These are phyloP conservation scores for Muscidifurax raptorellus DNA, from an alignment of 1,140 invertebrate species.

Conservation along the genomic window DNA sequence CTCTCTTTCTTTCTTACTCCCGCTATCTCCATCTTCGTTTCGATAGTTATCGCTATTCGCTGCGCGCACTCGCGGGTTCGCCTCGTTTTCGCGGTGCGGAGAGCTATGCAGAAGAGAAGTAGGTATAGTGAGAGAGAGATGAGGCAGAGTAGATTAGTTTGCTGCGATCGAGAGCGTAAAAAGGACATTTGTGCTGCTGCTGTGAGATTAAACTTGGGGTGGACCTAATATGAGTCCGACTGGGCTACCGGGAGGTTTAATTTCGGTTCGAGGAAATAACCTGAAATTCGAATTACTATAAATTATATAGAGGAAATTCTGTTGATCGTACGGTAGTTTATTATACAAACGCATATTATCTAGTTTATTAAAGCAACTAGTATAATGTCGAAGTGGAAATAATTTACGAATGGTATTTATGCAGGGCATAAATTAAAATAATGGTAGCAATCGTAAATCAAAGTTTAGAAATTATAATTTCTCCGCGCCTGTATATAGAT, in stretches of 20 bases:
- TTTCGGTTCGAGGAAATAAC: not conserved
- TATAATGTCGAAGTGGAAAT: not conserved
- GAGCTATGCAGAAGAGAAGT: not conserved
- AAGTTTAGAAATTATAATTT: not conserved
- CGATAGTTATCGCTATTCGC: conserved; percentile 20
- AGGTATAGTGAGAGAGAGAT: not conserved
- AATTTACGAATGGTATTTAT: not conserved
- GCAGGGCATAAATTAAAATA: not conserved
- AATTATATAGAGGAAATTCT: too few relatives aligned
- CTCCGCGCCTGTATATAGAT: not conserved
- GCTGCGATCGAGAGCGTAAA: not conserved
- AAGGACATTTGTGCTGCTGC: conserved; percentile 36
- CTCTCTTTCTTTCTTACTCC: not conserved
- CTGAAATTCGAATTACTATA: too few relatives aligned
- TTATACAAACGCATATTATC: too few relatives aligned
- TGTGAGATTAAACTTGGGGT: not conserved
- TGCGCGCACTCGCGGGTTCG: not conserved
- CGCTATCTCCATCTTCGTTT: not conserved
- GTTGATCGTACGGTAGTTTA: too few relatives aligned
- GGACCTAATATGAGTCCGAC: too few relatives aligned
- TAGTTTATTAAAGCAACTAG: too few relatives aligned
- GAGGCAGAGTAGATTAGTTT: conserved; percentile 18
- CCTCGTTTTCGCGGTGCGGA: conserved; percentile 38
- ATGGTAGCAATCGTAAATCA: not conserved
- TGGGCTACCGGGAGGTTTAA: not conserved